These are phyloP conservation scores for Diphyllodes magnificus DNA, from an alignment of 2,113 vertebrate species.

Conservation along the genomic window DNA sequence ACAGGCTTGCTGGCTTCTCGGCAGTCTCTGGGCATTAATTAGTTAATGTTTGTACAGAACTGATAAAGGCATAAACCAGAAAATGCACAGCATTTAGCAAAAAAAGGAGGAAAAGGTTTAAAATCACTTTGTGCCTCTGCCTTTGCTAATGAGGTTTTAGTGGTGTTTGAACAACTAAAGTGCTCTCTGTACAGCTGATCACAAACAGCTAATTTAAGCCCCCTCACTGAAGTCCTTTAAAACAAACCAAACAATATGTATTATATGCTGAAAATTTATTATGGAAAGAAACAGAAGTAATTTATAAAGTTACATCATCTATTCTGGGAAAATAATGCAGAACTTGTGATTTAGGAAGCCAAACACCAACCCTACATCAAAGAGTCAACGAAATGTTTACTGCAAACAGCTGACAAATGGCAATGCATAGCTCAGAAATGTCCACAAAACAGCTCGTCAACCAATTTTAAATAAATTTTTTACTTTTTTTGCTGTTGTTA, in stretches of 20 bases:
- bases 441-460: not conserved
- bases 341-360: constrained; percentile 16
- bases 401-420: constrained; percentile 36
- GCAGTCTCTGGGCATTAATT: not conserved
- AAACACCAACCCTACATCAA: constrained; percentile 11
- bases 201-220: not conserved
- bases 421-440: not conserved
- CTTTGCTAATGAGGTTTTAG: not conserved
- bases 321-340: constrained; percentile 41
- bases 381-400: constrained; percentile 9
- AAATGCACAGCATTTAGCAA: not conserved
- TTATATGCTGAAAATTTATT: constrained; percentile 10
- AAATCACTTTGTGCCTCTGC: not conserved
- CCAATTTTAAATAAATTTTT: constrained; percentile 7
- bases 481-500: not conserved
- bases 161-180: not conserved
- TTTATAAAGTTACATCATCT: constrained; percentile 33
- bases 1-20: not conserved
- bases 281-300: not conserved
- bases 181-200: not conserved
- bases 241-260: constrained; percentile 9
- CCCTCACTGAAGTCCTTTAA: not conserved
- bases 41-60: not conserved
- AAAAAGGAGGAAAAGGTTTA: not conserved
- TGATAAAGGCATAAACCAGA: not conserved